Conservation (phyloP, 2,888 invertebrate genomes). For the Mystacides longicornis region DNA sequence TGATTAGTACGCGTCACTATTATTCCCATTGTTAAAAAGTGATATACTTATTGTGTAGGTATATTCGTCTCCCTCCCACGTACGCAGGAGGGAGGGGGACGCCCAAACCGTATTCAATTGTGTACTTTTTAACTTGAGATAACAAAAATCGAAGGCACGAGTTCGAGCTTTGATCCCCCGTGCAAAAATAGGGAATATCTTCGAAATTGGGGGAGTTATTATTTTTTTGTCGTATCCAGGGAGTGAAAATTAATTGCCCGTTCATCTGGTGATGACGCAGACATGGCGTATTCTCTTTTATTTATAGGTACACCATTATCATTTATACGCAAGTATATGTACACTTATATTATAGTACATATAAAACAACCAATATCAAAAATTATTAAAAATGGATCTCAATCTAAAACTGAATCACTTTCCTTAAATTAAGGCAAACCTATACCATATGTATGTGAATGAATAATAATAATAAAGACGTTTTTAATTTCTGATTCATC, state of each 20-base stretch:
- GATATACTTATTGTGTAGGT: not conserved
- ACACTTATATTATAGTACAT: too few species aligned
- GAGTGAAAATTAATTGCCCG: conserved; percentile 22
- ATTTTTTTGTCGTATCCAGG: conserved; percentile 12
- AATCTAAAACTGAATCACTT: too few species aligned
- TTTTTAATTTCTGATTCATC: too few species aligned
- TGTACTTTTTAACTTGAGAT: conserved; percentile 13
- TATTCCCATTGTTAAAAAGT: not conserved
- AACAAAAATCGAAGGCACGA: conserved; percentile 16
- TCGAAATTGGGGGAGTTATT: not conserved
- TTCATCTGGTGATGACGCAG: conserved; percentile 21
- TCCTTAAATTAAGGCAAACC: too few species aligned
- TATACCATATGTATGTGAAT: too few species aligned
- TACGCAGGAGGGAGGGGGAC: too few species aligned
- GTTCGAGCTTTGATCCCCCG: conserved; percentile 17
- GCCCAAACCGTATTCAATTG: conserved; percentile 11
- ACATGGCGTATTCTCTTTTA: too few species aligned
- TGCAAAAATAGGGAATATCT: conserved; percentile 15
- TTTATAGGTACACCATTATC: too few species aligned
- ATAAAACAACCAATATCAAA: too few species aligned
- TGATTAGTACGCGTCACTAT: not conserved
- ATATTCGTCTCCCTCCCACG: not conserved
- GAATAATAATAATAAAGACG: too few species aligned
- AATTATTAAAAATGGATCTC: too few species aligned
- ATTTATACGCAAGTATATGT: too few species aligned